phyloP scores from a whole-genome alignment of 2,888 invertebrate genomes.

The Eupithecia inturbata region DNA sequence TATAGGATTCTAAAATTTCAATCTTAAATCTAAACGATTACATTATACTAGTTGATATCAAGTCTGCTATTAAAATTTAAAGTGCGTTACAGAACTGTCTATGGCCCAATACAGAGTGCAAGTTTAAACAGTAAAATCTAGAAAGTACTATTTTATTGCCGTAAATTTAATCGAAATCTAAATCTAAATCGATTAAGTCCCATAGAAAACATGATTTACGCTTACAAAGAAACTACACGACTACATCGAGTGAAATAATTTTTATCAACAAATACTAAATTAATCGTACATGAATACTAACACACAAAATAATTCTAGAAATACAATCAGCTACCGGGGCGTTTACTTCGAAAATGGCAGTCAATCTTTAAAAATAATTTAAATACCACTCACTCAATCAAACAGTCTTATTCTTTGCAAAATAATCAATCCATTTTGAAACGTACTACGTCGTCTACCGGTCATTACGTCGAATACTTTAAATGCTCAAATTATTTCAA shows the following conservation, averaged over 20 bases:
- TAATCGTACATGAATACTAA: conserved; percentile 49
- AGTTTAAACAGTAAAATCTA: conserved; percentile 30
- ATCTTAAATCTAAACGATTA: conserved; percentile 66
- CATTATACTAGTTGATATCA: conserved; percentile 55
- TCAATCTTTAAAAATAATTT: conserved; percentile 66
- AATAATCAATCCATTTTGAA: conserved; percentile 42
- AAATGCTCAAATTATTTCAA: conserved; percentile 70
- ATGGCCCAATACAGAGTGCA: conserved; percentile 38
- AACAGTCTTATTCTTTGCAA: conserved; percentile 75
- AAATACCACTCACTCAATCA: conserved; percentile 71
- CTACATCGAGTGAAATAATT: conserved; percentile 51
- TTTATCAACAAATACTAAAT: conserved; percentile 54
- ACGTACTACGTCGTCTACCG: conserved; percentile 29
- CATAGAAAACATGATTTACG: conserved; percentile 51
- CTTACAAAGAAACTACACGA: conserved; percentile 51
- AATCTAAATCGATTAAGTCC: conserved; percentile 42
- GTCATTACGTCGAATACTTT: conserved; percentile 58
- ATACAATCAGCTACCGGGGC: conserved; percentile 49
- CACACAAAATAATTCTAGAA: conserved; percentile 46
- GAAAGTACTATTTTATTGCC: conserved; percentile 39
- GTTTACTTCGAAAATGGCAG: conserved; percentile 65
- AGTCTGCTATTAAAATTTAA: conserved; percentile 39
- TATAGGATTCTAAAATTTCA: conserved; percentile 71
- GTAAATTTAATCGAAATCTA: conserved; percentile 34
- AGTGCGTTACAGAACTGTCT: conserved; percentile 45